A percentile compares a stretch with the other conserved stretches of the same genome.
Conservation (phyloP, 2,888 invertebrate genomes). For the Meandrusa payeni region DNA sequence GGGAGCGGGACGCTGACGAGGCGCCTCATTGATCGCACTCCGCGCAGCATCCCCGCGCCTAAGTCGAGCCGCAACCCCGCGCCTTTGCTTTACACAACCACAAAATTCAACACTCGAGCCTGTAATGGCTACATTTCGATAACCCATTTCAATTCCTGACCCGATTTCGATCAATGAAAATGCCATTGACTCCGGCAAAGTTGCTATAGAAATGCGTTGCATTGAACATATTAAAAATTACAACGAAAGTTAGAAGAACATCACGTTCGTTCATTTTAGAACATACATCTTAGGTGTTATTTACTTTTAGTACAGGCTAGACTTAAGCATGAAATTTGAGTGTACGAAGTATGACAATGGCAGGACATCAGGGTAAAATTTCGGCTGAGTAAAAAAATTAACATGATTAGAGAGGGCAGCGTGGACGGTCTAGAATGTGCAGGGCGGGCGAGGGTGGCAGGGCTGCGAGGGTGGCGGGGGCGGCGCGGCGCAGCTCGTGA, state of each 20-base stretch:
- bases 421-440: slow-evolving; percentile 19
- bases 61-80: slow-evolving; percentile 45
- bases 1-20: slow-evolving; percentile 42
- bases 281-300: too few relatives aligned
- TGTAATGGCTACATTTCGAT: slow-evolving; percentile 46
- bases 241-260: too few relatives aligned
- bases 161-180: slow-evolving; percentile 29
- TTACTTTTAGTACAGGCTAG: too few relatives aligned
- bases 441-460: slow-evolving; percentile 31
- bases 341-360: too few relatives aligned
- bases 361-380: slow-evolving; percentile 17
- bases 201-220: too few relatives aligned
- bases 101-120: slow-evolving; percentile 50
- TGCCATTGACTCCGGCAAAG: slow-evolving; percentile 14
- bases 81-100: slow-evolving; percentile 53
- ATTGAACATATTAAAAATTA: too few relatives aligned
- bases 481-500: slow-evolving; percentile 47
- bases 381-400: slow-evolving; percentile 32
- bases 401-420: slow-evolving; percentile 34
- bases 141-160: slow-evolving; percentile 41
- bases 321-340: too few relatives aligned
- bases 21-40: slow-evolving; percentile 73
- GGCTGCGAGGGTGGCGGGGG: slow-evolving; percentile 36
- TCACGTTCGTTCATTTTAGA: too few relatives aligned
- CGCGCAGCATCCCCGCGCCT: slow-evolving; percentile 63